Evolutionary conservation across 2,888 invertebrate genomes (phyloP).

Genomic region (Mantis religiosa): DNA sequence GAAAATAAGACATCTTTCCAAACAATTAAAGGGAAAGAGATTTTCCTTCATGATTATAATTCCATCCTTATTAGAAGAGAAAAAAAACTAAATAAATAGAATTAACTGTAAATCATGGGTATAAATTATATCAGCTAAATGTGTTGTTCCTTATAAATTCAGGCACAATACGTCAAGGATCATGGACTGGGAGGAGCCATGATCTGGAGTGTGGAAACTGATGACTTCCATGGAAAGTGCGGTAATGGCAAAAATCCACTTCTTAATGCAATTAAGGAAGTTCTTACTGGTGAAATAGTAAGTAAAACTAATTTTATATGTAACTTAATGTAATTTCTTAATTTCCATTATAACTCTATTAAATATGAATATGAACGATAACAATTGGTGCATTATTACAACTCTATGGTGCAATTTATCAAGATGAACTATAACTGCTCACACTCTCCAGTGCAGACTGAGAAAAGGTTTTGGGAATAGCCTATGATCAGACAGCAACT

Average conservation of each 20-base stretch:
- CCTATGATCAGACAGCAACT: too few relatives aligned
- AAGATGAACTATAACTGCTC: too few relatives aligned
- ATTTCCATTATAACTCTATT: too few relatives aligned
- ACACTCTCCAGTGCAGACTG: too few relatives aligned
- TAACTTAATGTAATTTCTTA: too few relatives aligned
- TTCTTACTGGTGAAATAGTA: constrained; percentile 32
- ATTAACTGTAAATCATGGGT: neutral
- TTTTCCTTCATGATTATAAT: neutral
- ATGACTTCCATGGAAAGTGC: constrained; percentile 65
- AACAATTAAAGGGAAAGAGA: too few relatives aligned
- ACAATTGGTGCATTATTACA: too few relatives aligned
- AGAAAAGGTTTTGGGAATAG: too few relatives aligned
- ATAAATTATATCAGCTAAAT: too few relatives aligned
- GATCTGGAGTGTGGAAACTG: constrained; percentile 78
- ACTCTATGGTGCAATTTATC: too few relatives aligned
- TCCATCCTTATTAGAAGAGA: neutral
- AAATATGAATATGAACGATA: too few relatives aligned
- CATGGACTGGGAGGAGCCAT: constrained; percentile 57
- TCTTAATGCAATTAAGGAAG: constrained; percentile 53
- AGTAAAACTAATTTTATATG: neutral
- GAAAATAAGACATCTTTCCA: too few relatives aligned
- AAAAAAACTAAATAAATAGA: neutral
- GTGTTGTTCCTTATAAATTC: neutral
- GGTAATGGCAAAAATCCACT: constrained; percentile 56
- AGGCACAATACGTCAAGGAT: constrained; percentile 31